These are phyloP conservation scores for Metallyticus violacea DNA, from an alignment of 2,888 invertebrate genomes.

Conservation along the genomic window DNA sequence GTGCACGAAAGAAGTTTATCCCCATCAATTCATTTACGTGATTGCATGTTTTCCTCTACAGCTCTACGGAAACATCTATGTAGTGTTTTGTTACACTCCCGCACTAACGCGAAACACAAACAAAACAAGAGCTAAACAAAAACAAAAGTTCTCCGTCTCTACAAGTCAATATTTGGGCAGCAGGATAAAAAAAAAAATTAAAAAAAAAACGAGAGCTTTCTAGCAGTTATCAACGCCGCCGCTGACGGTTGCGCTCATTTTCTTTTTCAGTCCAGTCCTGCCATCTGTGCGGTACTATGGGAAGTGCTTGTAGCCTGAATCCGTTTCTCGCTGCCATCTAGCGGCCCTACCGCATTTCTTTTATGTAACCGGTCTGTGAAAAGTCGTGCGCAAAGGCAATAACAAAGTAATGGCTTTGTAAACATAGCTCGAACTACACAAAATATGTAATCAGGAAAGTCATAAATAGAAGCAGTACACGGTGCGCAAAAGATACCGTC, in stretches of 20 bases:
- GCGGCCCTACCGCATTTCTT: neutral
- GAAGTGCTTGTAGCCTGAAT: neutral
- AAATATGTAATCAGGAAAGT: neutral
- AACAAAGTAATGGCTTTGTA: neutral
- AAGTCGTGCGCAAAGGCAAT: neutral
- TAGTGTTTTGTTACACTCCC: neutral
- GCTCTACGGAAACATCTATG: neutral
- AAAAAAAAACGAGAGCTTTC: neutral
- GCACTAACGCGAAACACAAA: neutral
- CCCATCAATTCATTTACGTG: neutral
- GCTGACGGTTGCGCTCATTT: neutral
- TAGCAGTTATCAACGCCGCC: neutral
- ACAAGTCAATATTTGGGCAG: neutral
- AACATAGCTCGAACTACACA: neutral
- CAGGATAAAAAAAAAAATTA: too few species aligned
- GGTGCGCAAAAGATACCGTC: neutral
- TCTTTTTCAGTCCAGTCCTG: neutral
- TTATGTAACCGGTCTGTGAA: neutral
- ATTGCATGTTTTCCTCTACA: neutral
- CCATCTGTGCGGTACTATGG: neutral
- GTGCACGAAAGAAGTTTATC: neutral
- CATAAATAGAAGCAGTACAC: neutral
- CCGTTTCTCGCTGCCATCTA: neutral
- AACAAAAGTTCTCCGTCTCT: neutral
- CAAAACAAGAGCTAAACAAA: neutral